phyloP scores from a whole-genome alignment of 2,113 vertebrate genomes.

The Nibea albiflora region DNA sequence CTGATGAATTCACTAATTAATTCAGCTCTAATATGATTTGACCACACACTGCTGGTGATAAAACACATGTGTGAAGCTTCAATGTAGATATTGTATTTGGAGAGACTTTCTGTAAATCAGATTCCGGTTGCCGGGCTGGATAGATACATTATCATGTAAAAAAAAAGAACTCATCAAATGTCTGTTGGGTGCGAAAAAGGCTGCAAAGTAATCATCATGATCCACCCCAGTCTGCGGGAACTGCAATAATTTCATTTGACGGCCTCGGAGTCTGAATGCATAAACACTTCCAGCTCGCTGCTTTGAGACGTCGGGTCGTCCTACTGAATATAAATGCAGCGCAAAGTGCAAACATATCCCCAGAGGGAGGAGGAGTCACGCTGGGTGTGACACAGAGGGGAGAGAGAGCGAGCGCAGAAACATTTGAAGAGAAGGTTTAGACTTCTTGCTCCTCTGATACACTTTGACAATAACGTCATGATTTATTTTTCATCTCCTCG shows the following conservation, averaged over 20 bases:
- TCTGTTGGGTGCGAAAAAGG: conserved; percentile 21
- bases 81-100: neutral
- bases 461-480: conserved; percentile 1
- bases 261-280: conserved; percentile 30
- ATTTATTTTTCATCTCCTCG: neutral
- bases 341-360: conserved; percentile 44
- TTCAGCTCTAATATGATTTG: too few species aligned
- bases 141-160: neutral
- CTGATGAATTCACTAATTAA: too few species aligned
- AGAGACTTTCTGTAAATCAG: neutral
- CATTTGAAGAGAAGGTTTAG: neutral
- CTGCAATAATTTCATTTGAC: conserved; percentile 38
- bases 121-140: neutral
- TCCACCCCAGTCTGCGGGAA: conserved; percentile 31
- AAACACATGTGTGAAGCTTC: neutral
- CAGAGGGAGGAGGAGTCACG: conserved; percentile 36
- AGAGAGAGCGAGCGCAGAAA: conserved; percentile 23
- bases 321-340: conserved; percentile 55
- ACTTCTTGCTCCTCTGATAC: conserved; percentile 5
- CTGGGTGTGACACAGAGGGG: conserved; percentile 35
- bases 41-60: too few species aligned
- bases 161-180: conserved; percentile 6
- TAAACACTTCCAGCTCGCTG: conserved; percentile 55
- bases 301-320: conserved; percentile 43
- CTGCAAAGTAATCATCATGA: conserved; percentile 26